Base-by-base conservation (phyloP, 2,888 invertebrate genomes). In the Ametastegia equiseti region DNA sequence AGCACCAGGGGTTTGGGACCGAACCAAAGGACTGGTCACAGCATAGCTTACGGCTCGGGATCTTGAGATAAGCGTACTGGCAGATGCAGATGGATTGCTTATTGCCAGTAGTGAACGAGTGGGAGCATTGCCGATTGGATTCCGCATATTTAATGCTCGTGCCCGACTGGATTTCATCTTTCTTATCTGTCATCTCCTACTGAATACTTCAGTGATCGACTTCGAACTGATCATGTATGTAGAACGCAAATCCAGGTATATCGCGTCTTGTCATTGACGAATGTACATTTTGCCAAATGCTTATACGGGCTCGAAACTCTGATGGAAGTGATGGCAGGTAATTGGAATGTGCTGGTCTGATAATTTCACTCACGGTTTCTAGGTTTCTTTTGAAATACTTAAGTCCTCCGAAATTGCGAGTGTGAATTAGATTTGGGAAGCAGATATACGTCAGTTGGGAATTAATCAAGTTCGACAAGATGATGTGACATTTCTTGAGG, bases 11-110 rank as follows among this genome's bases (percentile, higher is more conserved):
- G 6, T 9, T 54, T 36, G 36, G 9, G 54, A 36, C 11, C 54
- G 75, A 23, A 36, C 19, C 2, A 54, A 23, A 36, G 54, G 11
- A 33, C 75, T 33, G 6, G n/a, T 75, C 19, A 19, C 33, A 0
- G 54, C 75, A 6, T 75, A 75, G 50, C 54, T 75, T 19, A 54
- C 75, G 19, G 7, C 33, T 45, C 69, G 69, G 13, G 54, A 75
- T 75, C 15, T 39, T 54, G 50, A 33, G 27, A 5, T 50, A 11
- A 54, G 75, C 23, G 54, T 33, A 36, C 54, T 36, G 36, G 1
- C 15, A 2, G 71, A 47, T 47, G 47, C 7, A 19, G 47, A 71
- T n/a, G 71, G 47, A 1, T 71, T 47, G 71, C 30, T 45, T 15
- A 47, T 47, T 36, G 36, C 6, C 9, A 36, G 39, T 39, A 13